Evolutionary conservation across 1,140 invertebrate species (phyloP), one percentile per base, ranked within the genome.

Genomic region (Orius laevigatus): DNA sequence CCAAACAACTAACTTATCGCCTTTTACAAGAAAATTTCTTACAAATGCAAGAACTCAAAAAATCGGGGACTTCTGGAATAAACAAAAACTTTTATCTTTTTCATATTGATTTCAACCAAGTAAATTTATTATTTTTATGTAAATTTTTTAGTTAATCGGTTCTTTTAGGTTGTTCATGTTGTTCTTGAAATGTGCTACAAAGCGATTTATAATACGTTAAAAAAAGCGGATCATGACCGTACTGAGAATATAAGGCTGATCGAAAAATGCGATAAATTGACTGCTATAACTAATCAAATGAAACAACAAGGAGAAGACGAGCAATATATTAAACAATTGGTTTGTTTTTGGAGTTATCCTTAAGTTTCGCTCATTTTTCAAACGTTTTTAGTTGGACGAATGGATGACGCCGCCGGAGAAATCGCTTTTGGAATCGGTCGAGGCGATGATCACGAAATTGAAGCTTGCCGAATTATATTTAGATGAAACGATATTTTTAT

Each of bases 11-110:
- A 3, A 80, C 84, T 1, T 90, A 89, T 62, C 76, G 71, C 54
- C 64, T 94, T 48, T 65, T 88, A 31, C 76, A 85, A 62, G 80
- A 89, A 59, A 80, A 85, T 60, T 89, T 87, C 60, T 66, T 92
- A 11, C 72, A 75, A 49, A 66, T 79, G 20, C 74, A 84, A 65
- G 79, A 82, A 58, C 65, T 83, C 51, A 68, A 72, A 19, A 77
- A 76, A 62, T 57, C 72, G 1, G 66, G 72, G 6, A 66, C 71
- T 0, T 68, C 69, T 12, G 48, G 49, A 51, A 74, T 73, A 11
- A 73, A 71, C 14, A 81, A 85, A 64, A 75, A 74, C 4, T 78
- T 78, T 52, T 85, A 78, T 56, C 63, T 87, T 3, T 85, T 87
- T 62, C 74, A 79, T 53, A 77, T 89, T 32, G 72, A 87, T 49